A percentile compares a stretch with the other conserved stretches of the same genome.
Conservation (phyloP, 2,113 vertebrate species). For the Brachirus orientalis region DNA sequence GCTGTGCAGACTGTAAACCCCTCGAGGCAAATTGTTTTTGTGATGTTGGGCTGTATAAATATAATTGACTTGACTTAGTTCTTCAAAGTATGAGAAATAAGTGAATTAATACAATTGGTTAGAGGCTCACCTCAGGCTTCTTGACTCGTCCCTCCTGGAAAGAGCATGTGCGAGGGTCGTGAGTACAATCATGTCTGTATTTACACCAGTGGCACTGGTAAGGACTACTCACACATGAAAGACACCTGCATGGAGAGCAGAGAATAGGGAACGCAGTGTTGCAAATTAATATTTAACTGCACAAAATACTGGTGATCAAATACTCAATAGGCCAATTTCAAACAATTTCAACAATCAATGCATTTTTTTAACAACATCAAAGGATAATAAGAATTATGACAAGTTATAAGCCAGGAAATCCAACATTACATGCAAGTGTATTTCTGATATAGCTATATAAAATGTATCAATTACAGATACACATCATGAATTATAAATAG, state of each 20-base stretch:
- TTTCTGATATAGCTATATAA: background rate
- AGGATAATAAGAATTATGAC: too few relatives aligned
- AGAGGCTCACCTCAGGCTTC: constrained; percentile 87
- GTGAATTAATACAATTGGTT: rapidly evolving
- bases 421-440: too few relatives aligned
- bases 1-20: too few relatives aligned
- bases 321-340: background rate
- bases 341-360: too few relatives aligned
- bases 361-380: too few relatives aligned
- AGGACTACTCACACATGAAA: constrained; percentile 95
- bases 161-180: constrained; percentile 94
- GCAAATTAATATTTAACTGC: constrained; percentile 1
- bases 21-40: too few relatives aligned
- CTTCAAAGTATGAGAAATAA: background rate
- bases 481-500: background rate
- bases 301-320: constrained; percentile 14
- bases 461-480: too few relatives aligned
- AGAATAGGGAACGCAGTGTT: background rate
- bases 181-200: constrained; percentile 95
- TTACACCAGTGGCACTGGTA: constrained; percentile 99
- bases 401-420: too few relatives aligned
- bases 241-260: constrained; percentile 82
- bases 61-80: too few relatives aligned
- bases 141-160: constrained; percentile 97
- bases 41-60: too few relatives aligned